Evolutionary conservation across 1,140 invertebrate species (phyloP), one percentile per base, ranked within the genome.

Genomic region (Batillaria attramentaria): DNA sequence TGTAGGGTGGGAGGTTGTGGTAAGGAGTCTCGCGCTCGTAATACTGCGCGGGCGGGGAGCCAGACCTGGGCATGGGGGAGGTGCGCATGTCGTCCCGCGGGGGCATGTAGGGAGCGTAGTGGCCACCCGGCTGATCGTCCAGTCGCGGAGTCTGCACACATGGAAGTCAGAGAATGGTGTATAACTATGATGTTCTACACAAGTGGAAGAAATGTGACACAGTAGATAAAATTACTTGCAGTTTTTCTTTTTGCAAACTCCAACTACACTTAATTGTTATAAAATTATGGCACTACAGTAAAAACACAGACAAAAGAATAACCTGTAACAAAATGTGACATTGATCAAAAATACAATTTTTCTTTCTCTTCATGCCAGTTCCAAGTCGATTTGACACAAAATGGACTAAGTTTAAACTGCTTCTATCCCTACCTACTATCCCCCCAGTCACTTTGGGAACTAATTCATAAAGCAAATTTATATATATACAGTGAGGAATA

Each of bases 31-130:
- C 69, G 28, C 70, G 75, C 31, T 79, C 60, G 28, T n/a, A 62
- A 62, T 31, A 39, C n/a, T 65, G 54, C 39, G 77, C 76, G 33
- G 74, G 54, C 16, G 82, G 82, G 41, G 82, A 82, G 18, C 77
- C 78, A 39, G 79, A 79, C 60, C 77, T 62, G 35, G 81, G 84
- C n/a, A 78, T 41, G 20, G 80, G 79, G 0, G 85, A 82, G 46
- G 70, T 68, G 24, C 72, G 60, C 72, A 74, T 75, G 60, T 84
- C 84, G 16, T 85, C 82, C 13, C 73, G 41, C 20, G 57, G 28
- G 75, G 46, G 75, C 70, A 39, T 54, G 72, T 72, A 78, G 46
- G 41, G 80, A 42, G 80, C 78, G 46, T 81, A 84, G 76, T 81
- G 72, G 33, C 57, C 74, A 46, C 43, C 42, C 10, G 18, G 3